Evolutionary conservation across 2,113 vertebrate species (phyloP).

Genomic region (Mungos mungo): DNA sequence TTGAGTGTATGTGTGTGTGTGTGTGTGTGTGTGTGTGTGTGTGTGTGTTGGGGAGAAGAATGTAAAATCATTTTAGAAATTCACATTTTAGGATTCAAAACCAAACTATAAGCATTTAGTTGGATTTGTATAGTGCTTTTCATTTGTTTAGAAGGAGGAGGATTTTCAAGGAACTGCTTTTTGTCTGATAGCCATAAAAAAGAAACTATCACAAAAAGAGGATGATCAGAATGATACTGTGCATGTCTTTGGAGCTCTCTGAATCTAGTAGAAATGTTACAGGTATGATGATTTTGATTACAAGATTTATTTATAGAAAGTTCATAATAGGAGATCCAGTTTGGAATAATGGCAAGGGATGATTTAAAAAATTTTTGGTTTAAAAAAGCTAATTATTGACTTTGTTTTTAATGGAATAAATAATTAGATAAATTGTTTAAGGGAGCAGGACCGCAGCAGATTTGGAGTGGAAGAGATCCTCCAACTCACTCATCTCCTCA

Average conservation of each 20-base stretch:
- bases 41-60: neutral
- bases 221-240: neutral
- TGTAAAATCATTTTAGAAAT: slow-evolving; percentile 18
- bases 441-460: neutral
- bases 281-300: neutral
- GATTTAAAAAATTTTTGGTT: neutral
- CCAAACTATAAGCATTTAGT: neutral
- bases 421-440: neutral
- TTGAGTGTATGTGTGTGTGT: too few species aligned
- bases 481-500: neutral
- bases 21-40: neutral
- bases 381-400: neutral
- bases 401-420: neutral
- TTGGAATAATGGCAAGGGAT: neutral
- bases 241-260: neutral
- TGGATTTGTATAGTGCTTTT: neutral
- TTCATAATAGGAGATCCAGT: neutral
- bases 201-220: neutral
- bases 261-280: neutral
- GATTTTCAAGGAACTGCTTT: neutral
- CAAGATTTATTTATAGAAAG: neutral
- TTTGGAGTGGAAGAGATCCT: neutral
- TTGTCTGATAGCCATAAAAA: neutral
- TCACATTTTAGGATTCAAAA: neutral
- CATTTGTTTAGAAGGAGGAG: slow-evolving; percentile 42